Percentiles rank a stretch among this genome's conserved stretches.
Evolutionary conservation across 1,140 invertebrate genomes (phyloP).

Genomic region (Ganaspis sp.): DNA sequence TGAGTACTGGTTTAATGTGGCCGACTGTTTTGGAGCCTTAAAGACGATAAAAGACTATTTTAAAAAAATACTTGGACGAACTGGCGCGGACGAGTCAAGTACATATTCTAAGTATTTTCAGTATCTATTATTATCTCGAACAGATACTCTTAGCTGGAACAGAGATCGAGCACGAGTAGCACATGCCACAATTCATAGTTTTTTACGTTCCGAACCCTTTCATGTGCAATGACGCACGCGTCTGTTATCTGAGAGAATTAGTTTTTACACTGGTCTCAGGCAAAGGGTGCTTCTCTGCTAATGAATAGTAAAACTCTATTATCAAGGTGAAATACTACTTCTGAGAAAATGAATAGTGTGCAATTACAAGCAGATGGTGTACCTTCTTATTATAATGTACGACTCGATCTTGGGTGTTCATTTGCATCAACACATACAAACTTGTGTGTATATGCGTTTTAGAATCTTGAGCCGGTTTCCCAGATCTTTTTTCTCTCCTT

Average conservation of each 20-base stretch:
- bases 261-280: not conserved
- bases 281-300: not conserved
- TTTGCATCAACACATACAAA: not conserved
- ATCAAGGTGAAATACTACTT: conserved; percentile 4
- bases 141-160: conserved; percentile 13
- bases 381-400: conserved; percentile 3
- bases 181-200: conserved; percentile 29
- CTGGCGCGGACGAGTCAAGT: conserved; percentile 25
- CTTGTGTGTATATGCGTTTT: not conserved
- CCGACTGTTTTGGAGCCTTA: not conserved
- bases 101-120: conserved; percentile 21
- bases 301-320: conserved; percentile 14
- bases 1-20: not conserved
- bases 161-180: conserved; percentile 1
- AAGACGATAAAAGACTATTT: conserved; percentile 24
- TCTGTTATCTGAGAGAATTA: not conserved
- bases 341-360: not conserved
- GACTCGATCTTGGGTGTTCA: not conserved
- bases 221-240: conserved; percentile 26
- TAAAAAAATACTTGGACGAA: conserved; percentile 24
- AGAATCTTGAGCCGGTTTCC: conserved; percentile 42
- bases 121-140: conserved; percentile 23
- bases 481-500: conserved; percentile 29
- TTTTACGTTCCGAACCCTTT: conserved; percentile 18
- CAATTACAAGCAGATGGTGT: conserved; percentile 1